Evolutionary conservation across 2,888 invertebrate genomes (phyloP).

Genomic region (Tenthredo notha): DNA sequence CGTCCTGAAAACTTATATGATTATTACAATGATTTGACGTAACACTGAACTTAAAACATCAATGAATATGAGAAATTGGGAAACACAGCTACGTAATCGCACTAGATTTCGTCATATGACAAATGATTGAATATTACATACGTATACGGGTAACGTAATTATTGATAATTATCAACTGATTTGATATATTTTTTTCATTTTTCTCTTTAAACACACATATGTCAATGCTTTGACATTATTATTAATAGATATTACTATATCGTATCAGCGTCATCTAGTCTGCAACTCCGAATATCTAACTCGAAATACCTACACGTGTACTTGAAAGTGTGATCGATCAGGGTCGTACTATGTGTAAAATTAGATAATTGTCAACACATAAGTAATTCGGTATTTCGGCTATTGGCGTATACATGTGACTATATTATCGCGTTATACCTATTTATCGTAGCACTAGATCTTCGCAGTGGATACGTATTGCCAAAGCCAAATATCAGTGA

Average conservation of each 20-base stretch:
- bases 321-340: constrained; percentile 10
- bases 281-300: not conserved
- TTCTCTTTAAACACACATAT: no score
- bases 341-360: not conserved
- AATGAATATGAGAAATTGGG: not conserved
- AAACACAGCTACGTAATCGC: not conserved
- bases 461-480: not conserved
- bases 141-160: not conserved
- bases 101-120: not conserved
- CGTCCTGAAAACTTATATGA: not conserved
- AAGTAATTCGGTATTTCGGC: not conserved
- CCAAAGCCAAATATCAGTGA: not conserved
- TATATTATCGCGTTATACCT: not conserved
- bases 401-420: not conserved
- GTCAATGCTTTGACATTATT: no score
- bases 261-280: constrained; percentile 20
- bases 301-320: not conserved
- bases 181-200: not conserved
- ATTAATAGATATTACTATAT: not conserved
- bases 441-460: not conserved
- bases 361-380: constrained; percentile 38
- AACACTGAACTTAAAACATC: not conserved
- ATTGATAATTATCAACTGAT: not conserved
- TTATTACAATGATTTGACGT: not conserved
- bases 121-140: not conserved